A percentile compares a stretch with the other conserved stretches of the same genome.
These are phyloP conservation scores for Arrhopalites spinosus DNA, from an alignment of 2,888 invertebrate genomes.

Conservation along the genomic window DNA sequence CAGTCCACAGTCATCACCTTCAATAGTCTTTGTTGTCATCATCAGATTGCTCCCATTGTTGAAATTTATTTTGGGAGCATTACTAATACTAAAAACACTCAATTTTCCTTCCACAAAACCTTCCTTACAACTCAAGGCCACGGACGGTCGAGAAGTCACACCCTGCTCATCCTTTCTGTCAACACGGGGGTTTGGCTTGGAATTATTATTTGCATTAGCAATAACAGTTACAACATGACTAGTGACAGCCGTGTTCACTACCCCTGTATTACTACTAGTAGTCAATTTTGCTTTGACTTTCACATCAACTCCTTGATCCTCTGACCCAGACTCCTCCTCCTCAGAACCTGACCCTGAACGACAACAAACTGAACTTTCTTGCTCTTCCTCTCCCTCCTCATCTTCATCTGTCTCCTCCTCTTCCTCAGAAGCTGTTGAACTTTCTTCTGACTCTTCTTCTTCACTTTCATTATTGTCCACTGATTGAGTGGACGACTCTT, in stretches of 20 bases:
- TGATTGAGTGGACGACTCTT: background rate
- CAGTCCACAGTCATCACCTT: background rate
- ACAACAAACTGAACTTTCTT: constrained; percentile 36
- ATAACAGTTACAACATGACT: too few relatives aligned
- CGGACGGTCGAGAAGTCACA: background rate
- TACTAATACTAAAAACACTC: background rate
- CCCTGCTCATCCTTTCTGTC: background rate
- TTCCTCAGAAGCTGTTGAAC: constrained; percentile 33
- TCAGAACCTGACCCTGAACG: background rate
- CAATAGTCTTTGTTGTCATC: background rate
- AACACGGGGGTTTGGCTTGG: background rate
- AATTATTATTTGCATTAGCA: background rate
- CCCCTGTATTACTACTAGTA: background rate
- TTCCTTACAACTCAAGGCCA: background rate
- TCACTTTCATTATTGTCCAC: too few relatives aligned
- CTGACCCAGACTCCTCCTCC: background rate
- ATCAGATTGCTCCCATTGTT: constrained; percentile 21
- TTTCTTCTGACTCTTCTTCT: background rate
- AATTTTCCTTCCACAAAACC: constrained; percentile 4
- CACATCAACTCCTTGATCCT: too few relatives aligned
- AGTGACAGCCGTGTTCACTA: background rate
- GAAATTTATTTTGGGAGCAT: background rate
- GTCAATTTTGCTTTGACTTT: background rate
- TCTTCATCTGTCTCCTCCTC: constrained; percentile 22
- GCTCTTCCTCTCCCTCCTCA: constrained; percentile 32